These are phyloP conservation scores for Aspidoscelis tigris DNA, from an alignment of 2,113 vertebrate genomes.

Conservation along the genomic window DNA sequence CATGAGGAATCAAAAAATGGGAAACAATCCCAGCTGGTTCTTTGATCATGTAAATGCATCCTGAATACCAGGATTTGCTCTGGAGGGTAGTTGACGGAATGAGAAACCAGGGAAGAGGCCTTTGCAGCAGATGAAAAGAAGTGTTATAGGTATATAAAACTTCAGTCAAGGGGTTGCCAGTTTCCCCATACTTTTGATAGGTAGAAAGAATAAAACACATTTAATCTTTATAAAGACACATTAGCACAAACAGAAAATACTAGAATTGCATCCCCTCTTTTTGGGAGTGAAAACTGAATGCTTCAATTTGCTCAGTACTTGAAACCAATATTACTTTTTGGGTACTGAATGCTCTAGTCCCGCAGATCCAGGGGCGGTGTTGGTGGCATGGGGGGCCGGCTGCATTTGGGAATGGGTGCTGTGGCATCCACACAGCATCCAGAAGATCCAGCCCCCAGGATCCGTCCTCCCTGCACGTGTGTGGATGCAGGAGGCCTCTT, in stretches of 20 bases:
- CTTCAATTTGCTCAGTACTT: slow-evolving; percentile 15
- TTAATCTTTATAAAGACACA: neutral
- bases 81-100: neutral
- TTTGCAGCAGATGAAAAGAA: neutral
- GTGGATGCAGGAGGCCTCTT: too few relatives aligned
- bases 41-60: slow-evolving; percentile 6
- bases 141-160: neutral
- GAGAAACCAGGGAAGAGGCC: neutral
- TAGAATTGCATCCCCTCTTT: neutral
- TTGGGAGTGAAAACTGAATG: slow-evolving; percentile 9
- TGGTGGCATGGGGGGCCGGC: too few relatives aligned
- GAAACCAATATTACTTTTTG: slow-evolving; percentile 16
- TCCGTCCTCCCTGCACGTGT: too few relatives aligned
- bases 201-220: slow-evolving; percentile 42
- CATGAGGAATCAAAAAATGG: neutral
- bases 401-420: too few relatives aligned
- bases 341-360: neutral
- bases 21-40: neutral
- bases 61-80: neutral
- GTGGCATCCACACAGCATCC: too few relatives aligned
- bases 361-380: too few relatives aligned
- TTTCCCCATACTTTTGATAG: neutral
- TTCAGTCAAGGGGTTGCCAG: slow-evolving; percentile 23
- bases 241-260: neutral
- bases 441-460: too few relatives aligned